Conservation (phyloP, 2,888 invertebrate species). For the Cheilosia soror region DNA sequence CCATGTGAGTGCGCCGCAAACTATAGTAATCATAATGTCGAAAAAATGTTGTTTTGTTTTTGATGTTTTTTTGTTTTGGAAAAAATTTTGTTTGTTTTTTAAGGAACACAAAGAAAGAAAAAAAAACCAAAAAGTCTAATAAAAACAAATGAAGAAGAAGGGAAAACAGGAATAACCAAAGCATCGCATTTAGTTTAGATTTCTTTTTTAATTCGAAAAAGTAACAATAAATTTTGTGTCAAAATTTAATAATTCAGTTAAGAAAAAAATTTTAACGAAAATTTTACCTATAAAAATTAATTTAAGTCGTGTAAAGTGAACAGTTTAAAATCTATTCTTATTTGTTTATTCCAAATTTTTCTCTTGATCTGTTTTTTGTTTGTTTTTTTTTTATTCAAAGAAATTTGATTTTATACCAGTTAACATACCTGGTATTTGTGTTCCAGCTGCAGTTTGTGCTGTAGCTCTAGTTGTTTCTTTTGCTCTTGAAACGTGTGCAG, state of each 20-base stretch:
- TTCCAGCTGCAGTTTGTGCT: slow-evolving; percentile 95
- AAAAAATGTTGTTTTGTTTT: slow-evolving; percentile 76
- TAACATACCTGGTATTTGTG: slow-evolving; percentile 92
- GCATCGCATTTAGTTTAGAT: neutral
- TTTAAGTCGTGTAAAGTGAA: slow-evolving; percentile 15
- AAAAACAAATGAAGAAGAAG: slow-evolving; percentile 53
- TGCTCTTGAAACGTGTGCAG: slow-evolving; percentile 96
- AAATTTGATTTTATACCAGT: neutral
- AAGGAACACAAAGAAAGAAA: slow-evolving; percentile 24
- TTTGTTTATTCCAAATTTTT: slow-evolving; percentile 53
- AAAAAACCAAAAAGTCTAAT: slow-evolving; percentile 49
- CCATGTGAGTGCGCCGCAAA: slow-evolving; percentile 84
- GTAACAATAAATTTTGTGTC: neutral
- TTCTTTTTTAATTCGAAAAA: neutral
- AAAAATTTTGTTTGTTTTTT: slow-evolving; percentile 54
- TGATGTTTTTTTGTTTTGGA: slow-evolving; percentile 68
- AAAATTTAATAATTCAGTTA: neutral
- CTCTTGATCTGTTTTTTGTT: slow-evolving; percentile 47
- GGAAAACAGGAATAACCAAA: slow-evolving; percentile 51
- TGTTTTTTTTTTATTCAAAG: neutral
- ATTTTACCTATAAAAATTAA: neutral
- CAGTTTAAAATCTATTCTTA: neutral
- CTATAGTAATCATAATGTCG: slow-evolving; percentile 82
- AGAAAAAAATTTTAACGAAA: neutral
- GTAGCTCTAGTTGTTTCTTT: slow-evolving; percentile 94